These are phyloP conservation scores for Centroberyx gerrardi DNA, from an alignment of 2,797 vertebrate species.

Conservation along the genomic window DNA sequence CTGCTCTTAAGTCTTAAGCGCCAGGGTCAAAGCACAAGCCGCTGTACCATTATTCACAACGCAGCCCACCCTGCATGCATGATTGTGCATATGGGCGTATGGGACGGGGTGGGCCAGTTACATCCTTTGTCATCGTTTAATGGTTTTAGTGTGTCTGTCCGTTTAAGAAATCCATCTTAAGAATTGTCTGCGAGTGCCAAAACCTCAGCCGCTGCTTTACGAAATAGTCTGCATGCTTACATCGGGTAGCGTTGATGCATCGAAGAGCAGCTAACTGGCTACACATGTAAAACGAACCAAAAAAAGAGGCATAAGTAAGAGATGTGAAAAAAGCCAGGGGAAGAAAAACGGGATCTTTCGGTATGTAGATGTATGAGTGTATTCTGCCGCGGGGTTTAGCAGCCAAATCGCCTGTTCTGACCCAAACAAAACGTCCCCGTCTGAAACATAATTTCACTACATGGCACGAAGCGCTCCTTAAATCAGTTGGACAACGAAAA, in stretches of 20 bases:
- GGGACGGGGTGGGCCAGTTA: constrained; percentile 39
- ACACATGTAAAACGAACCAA: constrained; percentile 52
- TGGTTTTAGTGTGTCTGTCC: constrained; percentile 37
- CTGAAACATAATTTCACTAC: constrained; percentile 69
- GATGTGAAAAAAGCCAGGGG: constrained; percentile 13
- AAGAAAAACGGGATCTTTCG: constrained; percentile 42
- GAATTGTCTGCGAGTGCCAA: constrained; percentile 33
- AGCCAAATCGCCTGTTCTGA: constrained; percentile 46
- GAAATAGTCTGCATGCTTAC: constrained; percentile 47
- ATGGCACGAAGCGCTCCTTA: constrained; percentile 64
- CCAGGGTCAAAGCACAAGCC: constrained; percentile 35
- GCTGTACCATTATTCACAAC: constrained; percentile 47
- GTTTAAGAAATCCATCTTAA: constrained; percentile 38
- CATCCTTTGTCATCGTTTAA: constrained; percentile 55
- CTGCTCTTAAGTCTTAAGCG: constrained; percentile 30
- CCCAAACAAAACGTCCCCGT: constrained; percentile 71
- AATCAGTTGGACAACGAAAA: constrained; percentile 66
- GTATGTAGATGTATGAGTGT: constrained; percentile 47
- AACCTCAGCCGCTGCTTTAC: constrained; percentile 33
- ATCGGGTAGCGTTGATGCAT: constrained; percentile 47
- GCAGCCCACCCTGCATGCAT: constrained; percentile 38
- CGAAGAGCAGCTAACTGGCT: constrained; percentile 63
- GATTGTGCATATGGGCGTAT: constrained; percentile 8
- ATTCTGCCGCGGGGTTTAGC: constrained; percentile 30
- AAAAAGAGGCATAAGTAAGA: constrained; percentile 17